Evolutionary conservation across 2,888 invertebrate species (phyloP), one percentile per base, ranked within the genome.

Genomic region (Eupithecia abbreviata): DNA sequence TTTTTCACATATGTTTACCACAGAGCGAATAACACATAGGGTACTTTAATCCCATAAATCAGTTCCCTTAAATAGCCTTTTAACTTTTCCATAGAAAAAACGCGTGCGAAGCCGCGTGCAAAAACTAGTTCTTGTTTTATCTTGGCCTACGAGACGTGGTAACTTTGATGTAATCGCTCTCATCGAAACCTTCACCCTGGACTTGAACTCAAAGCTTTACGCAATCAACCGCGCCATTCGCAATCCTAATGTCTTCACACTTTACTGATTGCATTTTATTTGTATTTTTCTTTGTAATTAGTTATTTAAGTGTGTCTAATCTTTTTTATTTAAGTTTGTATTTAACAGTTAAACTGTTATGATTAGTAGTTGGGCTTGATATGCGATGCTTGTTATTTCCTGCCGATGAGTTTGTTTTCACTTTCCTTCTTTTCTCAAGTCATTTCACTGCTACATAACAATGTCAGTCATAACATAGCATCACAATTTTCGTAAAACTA

Each of bases 121-220:
- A 9, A 45, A 30, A 18, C 45, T 49, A 69, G 47, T 69, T 67
- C 13, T 43, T 45, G 18, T 18, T 10, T 58, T n/a, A 55, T 69
- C 18, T 68, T 49, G 69, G 69, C 69, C 47, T 69, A 41, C n/a
- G 0, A 68, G 69, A 30, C 45, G 30, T 49, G 69, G 47, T 45
- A 69, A 12, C 47, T 66, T 51, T 73, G 9, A 73, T 75, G 74
- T 74, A 75, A 77, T 74, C 49, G 81, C 86, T 85, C 71, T 88
- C 85, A 93, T 91, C 51, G 51, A 43, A 73, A 71, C 94, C 94
- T 94, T 95, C 94, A 94, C 92, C 94, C 91, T 93, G 92, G 90
- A 90, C 94, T 94, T 95, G 94, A 94, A 95, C 94, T 93, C 90
- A 81, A 66, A 86, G 88, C 89, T 89, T 90, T 88, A 87, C 89